These are phyloP conservation scores for Drosophila mimetica DNA, from an alignment of 2,888 invertebrate species.

Conservation along the genomic window DNA sequence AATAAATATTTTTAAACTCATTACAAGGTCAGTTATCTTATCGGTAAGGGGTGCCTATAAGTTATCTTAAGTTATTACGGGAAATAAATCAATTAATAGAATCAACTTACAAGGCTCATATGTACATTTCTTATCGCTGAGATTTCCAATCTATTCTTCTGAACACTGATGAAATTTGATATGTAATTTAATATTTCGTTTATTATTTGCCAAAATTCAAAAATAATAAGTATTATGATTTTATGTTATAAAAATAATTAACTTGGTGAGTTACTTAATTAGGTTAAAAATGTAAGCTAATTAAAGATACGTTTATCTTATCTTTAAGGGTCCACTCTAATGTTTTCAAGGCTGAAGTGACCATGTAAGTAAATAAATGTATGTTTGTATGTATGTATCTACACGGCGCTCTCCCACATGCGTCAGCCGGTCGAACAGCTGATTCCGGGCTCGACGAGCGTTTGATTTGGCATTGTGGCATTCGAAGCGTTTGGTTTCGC, in stretches of 20 bases:
- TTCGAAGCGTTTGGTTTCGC: constrained; percentile 14
- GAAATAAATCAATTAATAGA: neutral
- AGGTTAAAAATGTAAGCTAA: neutral
- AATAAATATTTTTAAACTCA: too few species aligned
- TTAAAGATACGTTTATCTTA: neutral
- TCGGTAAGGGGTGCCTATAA: neutral
- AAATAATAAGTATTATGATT: too few species aligned
- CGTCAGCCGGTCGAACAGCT: constrained; percentile 37
- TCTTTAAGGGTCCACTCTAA: constrained; percentile 11
- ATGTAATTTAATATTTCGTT: neutral
- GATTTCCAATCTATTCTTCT: neutral
- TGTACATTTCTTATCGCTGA: neutral
- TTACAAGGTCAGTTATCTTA: neutral
- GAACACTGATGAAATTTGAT: neutral
- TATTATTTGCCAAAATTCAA: too few species aligned
- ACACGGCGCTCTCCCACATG: neutral
- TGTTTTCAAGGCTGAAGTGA: neutral
- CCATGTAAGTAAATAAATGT: constrained; percentile 7
- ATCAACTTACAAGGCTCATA: neutral
- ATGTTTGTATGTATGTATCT: constrained; percentile 9
- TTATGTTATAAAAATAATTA: neutral
- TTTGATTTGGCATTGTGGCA: constrained; percentile 19
- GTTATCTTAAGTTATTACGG: neutral
- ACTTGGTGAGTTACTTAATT: too few species aligned
- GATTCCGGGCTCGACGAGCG: constrained; percentile 19